Evolutionary conservation across 2,888 invertebrate genomes (phyloP), one percentile per base, ranked within the genome.

Genomic region (Caenorhabditis macrosperma): DNA sequence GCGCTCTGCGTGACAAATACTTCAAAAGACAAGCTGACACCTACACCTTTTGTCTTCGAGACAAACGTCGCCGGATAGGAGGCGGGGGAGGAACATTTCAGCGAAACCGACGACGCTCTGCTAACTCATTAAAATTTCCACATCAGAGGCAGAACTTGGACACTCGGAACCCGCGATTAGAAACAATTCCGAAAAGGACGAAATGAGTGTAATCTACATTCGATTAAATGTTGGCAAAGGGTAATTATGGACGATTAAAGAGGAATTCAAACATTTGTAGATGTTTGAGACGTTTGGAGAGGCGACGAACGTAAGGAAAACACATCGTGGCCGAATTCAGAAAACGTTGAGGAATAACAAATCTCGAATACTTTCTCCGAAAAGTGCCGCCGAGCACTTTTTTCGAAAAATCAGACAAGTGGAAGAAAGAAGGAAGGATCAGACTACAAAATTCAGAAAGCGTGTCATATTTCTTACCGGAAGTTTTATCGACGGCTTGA

Each of bases 11-110:
- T 57, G 57, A 64, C 54, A 71, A 71, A 71, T 61, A 72, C 63
- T 72, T 63, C 48, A 63, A 52, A 61, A 71, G 71, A 63, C 67
- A 59, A 28, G 28, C 28, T 50, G 60, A 69, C 54, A 61, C 61
- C 55, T 33, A 44, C 61, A 54, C 54, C 71, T 61, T 69, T 61
- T 60, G 46, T 54, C 46, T 54, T 44, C 15, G 30, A 28, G 20
- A 9, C 15, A n/a, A n/a, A n/a, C n/a, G n/a, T n/a, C n/a, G n/a
- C n/a, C n/a, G n/a, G n/a, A n/a, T n/a, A n/a, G n/a, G n/a, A n/a
- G n/a, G n/a, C n/a, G n/a, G n/a, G n/a, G n/a, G n/a, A n/a, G n/a
- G n/a, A n/a, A n/a, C n/a, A n/a, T n/a, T n/a, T n/a, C n/a, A n/a
- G n/a, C n/a, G n/a, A n/a, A n/a, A n/a, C n/a, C n/a, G n/a, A n/a